phyloP scores from a whole-genome alignment of 2,113 vertebrate species.

The Lagopus leucura region DNA sequence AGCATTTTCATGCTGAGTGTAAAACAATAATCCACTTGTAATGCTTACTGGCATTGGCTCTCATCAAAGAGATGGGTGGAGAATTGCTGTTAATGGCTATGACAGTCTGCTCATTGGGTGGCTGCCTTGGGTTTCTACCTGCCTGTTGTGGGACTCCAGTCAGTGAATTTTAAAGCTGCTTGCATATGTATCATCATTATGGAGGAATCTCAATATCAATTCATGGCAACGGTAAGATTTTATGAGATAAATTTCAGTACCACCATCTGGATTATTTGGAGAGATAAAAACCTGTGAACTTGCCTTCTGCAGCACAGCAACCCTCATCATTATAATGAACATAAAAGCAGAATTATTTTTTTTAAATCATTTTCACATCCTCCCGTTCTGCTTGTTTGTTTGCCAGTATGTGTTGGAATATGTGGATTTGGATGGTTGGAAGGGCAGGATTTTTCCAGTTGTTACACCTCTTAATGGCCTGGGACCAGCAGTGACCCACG shows the following conservation, averaged over 20 bases:
- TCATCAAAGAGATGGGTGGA: neutral
- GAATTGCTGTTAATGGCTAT: neutral
- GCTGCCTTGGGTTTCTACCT: neutral
- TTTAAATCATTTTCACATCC: neutral
- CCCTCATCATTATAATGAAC: fast-evolving
- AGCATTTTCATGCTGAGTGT: slow-evolving; percentile 10
- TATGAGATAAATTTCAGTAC: neutral
- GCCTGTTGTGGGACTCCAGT: neutral
- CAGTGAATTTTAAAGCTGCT: neutral
- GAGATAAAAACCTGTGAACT: neutral
- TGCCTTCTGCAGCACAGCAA: neutral
- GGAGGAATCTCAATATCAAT: neutral
- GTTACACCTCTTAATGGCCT: neutral
- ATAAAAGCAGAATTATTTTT: neutral
- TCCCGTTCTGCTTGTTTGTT: fast-evolving
- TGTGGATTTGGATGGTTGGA: neutral
- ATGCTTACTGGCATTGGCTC: neutral
- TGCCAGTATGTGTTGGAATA: neutral
- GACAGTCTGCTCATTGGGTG: neutral
- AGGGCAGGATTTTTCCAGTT: neutral
- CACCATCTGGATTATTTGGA: neutral
- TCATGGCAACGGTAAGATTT: neutral
- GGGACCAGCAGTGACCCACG: neutral
- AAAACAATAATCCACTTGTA: slow-evolving; percentile 39
- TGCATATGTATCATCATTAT: neutral